phyloP scores from a whole-genome alignment of 1,140 invertebrate species.

The Palaemon carinicauda region DNA sequence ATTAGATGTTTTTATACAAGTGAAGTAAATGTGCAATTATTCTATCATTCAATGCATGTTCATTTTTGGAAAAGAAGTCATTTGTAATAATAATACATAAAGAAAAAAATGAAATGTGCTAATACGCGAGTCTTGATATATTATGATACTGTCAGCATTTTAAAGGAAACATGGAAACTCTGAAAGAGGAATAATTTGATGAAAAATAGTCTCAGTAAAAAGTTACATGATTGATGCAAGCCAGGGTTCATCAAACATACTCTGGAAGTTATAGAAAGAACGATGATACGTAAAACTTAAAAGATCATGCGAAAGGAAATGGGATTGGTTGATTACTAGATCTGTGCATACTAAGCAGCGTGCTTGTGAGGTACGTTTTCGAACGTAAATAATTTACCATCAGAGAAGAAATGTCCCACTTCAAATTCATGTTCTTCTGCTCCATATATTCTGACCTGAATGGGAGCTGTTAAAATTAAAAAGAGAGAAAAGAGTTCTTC shows the following conservation, averaged over 20 bases:
- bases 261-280: not conserved
- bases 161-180: not conserved
- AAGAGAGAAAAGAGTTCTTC: not conserved
- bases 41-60: no score
- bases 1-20: no score
- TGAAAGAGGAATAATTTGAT: not conserved
- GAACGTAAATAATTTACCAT: slow-evolving; percentile 44
- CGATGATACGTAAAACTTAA: not conserved
- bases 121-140: not conserved
- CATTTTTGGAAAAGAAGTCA: not conserved
- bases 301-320: not conserved
- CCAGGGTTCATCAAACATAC: no score
- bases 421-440: slow-evolving; percentile 55
- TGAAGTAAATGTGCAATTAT: no score
- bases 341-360: no score
- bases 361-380: not conserved
- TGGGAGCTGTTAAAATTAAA: slow-evolving; percentile 41
- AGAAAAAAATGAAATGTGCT: not conserved
- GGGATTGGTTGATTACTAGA: no score
- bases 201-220: not conserved
- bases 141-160: no score
- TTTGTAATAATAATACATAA: no score
- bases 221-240: not conserved
- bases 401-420: slow-evolving; percentile 58
- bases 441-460: slow-evolving; percentile 56